Percentiles rank a stretch among this genome's conserved stretches.
These are phyloP conservation scores for Amblyopsis rosae DNA, from an alignment of 2,113 vertebrate species.

Conservation along the genomic window DNA sequence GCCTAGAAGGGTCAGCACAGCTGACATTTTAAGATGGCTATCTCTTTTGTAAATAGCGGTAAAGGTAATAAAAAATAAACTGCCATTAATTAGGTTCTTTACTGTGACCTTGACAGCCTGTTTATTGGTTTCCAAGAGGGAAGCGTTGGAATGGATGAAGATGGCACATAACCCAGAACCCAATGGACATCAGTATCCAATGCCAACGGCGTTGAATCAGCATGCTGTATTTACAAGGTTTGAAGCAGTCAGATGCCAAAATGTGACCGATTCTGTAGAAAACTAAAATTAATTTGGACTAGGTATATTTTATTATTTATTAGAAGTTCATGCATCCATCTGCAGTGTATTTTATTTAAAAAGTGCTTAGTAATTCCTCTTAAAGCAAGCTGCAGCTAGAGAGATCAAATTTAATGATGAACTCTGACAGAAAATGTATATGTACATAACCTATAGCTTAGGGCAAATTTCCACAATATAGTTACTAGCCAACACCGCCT, in stretches of 20 bases:
- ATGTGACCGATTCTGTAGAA: neutral
- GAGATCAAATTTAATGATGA: slow-evolving; percentile 6
- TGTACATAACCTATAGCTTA: slow-evolving; percentile 37
- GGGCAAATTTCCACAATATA: slow-evolving; percentile 47
- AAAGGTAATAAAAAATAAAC: slow-evolving; percentile 43
- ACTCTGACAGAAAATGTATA: slow-evolving; percentile 11
- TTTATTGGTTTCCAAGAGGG: slow-evolving; percentile 61
- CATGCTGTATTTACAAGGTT: slow-evolving; percentile 37
- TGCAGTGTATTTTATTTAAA: too few relatives aligned
- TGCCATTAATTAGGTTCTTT: slow-evolving; percentile 56
- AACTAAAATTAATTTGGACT: neutral
- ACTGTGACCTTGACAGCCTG: slow-evolving; percentile 34
- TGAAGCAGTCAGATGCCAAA: slow-evolving; percentile 13
- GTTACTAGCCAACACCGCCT: slow-evolving; percentile 57
- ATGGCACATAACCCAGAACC: slow-evolving; percentile 50
- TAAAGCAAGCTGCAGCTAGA: neutral
- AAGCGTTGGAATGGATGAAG: slow-evolving; percentile 50
- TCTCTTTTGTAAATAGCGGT: slow-evolving; percentile 41
- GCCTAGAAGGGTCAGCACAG: slow-evolving; percentile 43
- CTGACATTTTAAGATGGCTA: slow-evolving; percentile 25
- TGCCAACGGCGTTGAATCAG: slow-evolving; percentile 40
- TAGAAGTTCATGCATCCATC: too few relatives aligned
- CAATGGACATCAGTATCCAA: slow-evolving; percentile 30
- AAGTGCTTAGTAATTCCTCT: slow-evolving; percentile 3
- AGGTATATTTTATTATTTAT: too few relatives aligned